Conservation (phyloP, 2,797 vertebrate species). For the Ataeniobius toweri region DNA sequence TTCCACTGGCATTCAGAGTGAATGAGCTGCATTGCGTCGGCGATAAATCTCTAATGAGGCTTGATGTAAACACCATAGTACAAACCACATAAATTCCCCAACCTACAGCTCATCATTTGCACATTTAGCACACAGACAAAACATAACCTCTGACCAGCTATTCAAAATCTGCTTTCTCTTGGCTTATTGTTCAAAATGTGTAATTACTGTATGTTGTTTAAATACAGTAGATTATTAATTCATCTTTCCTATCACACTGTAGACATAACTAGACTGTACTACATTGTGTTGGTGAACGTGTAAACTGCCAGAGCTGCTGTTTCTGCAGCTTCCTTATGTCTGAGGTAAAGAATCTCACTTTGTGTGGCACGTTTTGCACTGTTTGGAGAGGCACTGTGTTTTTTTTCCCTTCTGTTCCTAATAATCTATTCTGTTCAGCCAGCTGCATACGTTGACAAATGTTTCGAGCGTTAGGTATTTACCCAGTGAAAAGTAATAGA, state of each 20-base stretch:
- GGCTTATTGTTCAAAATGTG: constrained; percentile 32
- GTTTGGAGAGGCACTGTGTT: constrained; percentile 77
- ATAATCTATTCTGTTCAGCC: constrained; percentile 87
- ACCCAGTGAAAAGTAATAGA: constrained; percentile 83
- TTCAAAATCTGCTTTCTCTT: constrained; percentile 33
- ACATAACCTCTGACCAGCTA: constrained; percentile 32
- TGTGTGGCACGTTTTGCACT: constrained; percentile 58
- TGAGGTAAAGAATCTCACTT: constrained; percentile 51
- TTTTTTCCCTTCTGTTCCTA: constrained; percentile 79
- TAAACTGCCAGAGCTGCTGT: constrained; percentile 40
- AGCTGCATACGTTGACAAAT: constrained; percentile 86
- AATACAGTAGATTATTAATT: constrained; percentile 49
- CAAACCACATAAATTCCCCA: constrained; percentile 55
- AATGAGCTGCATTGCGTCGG: constrained; percentile 60
- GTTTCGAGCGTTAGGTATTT: constrained; percentile 85
- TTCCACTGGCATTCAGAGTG: constrained; percentile 48
- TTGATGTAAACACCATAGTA: constrained; percentile 66
- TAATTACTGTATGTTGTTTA: constrained; percentile 29
- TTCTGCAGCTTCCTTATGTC: constrained; percentile 41
- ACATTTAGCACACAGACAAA: constrained; percentile 26
- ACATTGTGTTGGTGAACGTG: constrained; percentile 30
- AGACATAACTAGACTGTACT: constrained; percentile 33
- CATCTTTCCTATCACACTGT: constrained; percentile 30
- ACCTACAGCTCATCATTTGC: constrained; percentile 43
- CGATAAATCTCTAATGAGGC: constrained; percentile 70